Evolutionary conservation across 1,140 invertebrate genomes (phyloP), one percentile per base, ranked within the genome.

Genomic region (Glomeris maerens): DNA sequence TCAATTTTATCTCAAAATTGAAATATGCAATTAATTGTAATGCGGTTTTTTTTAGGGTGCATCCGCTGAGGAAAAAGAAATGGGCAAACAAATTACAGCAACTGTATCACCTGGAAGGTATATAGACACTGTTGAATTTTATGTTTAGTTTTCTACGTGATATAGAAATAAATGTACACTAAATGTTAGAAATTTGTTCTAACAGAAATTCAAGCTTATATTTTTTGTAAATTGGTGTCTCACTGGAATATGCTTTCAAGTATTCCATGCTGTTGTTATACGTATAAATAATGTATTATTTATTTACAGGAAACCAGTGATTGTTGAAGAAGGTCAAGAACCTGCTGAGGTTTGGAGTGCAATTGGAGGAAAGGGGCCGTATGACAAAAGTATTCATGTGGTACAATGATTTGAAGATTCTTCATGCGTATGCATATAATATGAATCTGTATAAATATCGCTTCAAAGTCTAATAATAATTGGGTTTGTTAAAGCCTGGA

Each of bases 281-380:
- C 72, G 27, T 20, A 23, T 50, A 53, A 45, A 52, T 46, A 17
- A 21, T 27, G 22, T 39, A 1, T 31, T 23, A 4, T 46, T 31
- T 29, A 23, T 27, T 13, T 53, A 45, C 45, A 52, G 65, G 52
- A 59, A 62, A 22, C 54, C 58, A 1, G 65, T 66, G 23, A 62
- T 68, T 10, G 60, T 85, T 0, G 64, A 74, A 47, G 83, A 86
- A 65, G 81, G 78, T 1, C 73, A 77, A 1, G 84, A 88, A 58
- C 72, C 79, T 22, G 72, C 76, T 1, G 77, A 76, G 17, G 86
- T 88, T 67, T 88, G 83, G 84, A 67, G 72, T 10, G 69, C 73
- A 14, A 59, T 88, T 2, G 82, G 81, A 63, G 80, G 79, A 22
- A 69, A 78, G 57, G 69, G 69, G 41, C 66, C 70, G 5, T 79